Evolutionary conservation across 2,113 vertebrate species (phyloP).

Genomic region (Thunnus maccoyii): DNA sequence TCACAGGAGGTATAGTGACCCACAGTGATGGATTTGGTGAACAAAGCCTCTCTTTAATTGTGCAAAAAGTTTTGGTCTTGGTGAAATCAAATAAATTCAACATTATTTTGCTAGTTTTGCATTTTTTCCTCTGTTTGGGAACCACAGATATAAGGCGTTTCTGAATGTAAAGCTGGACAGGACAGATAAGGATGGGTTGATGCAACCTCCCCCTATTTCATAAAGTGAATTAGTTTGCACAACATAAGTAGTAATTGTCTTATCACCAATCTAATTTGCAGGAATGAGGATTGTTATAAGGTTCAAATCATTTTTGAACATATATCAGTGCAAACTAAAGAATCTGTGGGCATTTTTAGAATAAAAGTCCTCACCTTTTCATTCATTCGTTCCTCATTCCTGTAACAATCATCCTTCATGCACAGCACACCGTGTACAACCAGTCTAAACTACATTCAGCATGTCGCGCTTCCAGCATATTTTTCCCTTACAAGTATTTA

Average conservation of each 20-base stretch:
- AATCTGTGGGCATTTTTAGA: too few species aligned
- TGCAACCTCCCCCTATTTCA: too few species aligned
- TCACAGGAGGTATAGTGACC: neutral
- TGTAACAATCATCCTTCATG: too few species aligned
- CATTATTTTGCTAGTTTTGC: too few species aligned
- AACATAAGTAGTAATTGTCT: too few species aligned
- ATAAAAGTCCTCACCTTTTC: too few species aligned
- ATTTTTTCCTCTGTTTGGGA: constrained; percentile 10
- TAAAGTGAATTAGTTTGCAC: too few species aligned
- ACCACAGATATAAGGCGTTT: neutral
- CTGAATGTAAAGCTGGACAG: neutral
- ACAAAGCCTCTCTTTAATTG: neutral
- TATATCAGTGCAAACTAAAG: too few species aligned
- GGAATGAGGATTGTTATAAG: too few species aligned
- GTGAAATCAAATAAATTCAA: neutral
- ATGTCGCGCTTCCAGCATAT: neutral
- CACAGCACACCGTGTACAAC: neutral
- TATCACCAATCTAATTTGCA: too few species aligned
- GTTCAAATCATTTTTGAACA: too few species aligned
- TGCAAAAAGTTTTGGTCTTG: neutral
- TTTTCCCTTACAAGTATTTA: neutral
- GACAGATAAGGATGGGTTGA: neutral
- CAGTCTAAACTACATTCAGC: neutral
- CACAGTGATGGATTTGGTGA: constrained; percentile 1
- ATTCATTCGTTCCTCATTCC: neutral